Percentiles rank a stretch among this genome's conserved stretches.
Evolutionary conservation across 2,113 vertebrate species (phyloP).

Genomic region (Suncus etruscus): DNA sequence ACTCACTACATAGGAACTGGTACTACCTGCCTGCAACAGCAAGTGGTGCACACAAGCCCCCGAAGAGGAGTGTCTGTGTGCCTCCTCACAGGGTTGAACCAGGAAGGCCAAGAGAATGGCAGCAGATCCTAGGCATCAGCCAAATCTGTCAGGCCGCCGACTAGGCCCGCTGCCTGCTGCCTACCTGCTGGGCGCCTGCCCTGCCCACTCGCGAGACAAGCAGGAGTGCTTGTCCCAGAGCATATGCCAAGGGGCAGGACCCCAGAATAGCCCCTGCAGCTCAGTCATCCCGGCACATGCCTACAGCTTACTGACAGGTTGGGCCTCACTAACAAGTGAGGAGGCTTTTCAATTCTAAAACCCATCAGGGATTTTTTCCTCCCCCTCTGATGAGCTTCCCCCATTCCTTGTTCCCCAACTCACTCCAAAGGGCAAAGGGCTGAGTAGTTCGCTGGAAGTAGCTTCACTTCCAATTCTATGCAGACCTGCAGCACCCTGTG

Average conservation of each 20-base stretch:
- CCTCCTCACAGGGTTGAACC: neutral
- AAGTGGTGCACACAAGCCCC: neutral
- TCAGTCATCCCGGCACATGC: too few species aligned
- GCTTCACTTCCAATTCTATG: too few species aligned
- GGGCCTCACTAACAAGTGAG: neutral
- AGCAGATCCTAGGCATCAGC: neutral
- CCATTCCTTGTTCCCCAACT: too few species aligned
- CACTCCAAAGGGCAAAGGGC: too few species aligned
- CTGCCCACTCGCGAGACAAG: neutral
- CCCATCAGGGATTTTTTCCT: neutral
- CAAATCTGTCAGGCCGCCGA: neutral
- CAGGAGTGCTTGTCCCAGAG: neutral
- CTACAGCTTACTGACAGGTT: neutral
- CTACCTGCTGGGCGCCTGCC: neutral
- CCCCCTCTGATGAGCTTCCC: too few species aligned
- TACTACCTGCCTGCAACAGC: too few species aligned
- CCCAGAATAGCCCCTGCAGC: neutral
- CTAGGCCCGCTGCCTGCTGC: neutral
- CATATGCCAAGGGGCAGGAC: neutral
- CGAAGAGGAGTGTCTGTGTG: neutral
- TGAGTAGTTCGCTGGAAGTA: too few species aligned
- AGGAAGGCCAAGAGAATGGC: neutral
- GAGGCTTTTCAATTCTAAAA: neutral
- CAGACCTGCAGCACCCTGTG: too few species aligned
- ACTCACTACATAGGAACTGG: too few species aligned